Percentiles rank a stretch among this genome's conserved stretches.
Conservation (phyloP, 2,113 vertebrate species). For the Seriola dumerili region DNA sequence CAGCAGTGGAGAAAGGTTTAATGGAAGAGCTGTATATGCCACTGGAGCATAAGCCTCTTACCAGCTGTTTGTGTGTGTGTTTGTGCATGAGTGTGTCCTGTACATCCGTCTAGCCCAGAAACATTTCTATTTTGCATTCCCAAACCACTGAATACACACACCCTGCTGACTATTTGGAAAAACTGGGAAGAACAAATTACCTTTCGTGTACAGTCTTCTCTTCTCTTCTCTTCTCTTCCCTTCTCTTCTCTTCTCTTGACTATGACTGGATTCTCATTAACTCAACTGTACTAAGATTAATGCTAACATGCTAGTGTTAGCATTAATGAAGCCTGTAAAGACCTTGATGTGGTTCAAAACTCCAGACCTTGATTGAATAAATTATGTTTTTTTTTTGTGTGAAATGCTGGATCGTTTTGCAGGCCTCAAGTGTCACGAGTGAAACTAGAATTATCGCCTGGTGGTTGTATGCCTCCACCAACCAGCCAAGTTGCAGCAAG, state of each 20-base stretch:
- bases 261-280: no score
- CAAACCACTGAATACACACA: slow-evolving; percentile 21
- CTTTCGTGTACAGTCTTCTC: not conserved
- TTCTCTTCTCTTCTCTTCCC: not conserved
- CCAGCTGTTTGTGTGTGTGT: slow-evolving; percentile 52
- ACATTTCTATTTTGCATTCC: slow-evolving; percentile 50
- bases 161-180: slow-evolving; percentile 39
- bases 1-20: slow-evolving; percentile 64
- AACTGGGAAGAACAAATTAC: slow-evolving; percentile 6
- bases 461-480: no score
- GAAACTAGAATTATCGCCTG: no score
- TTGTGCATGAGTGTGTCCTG: slow-evolving; percentile 23
- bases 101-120: slow-evolving; percentile 49
- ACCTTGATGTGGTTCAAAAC: no score
- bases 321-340: no score
- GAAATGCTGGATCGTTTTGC: no score
- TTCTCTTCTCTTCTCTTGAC: not conserved
- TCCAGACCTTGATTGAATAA: no score
- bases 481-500: no score
- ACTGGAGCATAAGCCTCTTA: slow-evolving; percentile 69
- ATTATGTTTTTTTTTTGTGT: no score
- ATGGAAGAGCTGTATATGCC: slow-evolving; percentile 59
- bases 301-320: no score
- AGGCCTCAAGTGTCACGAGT: no score
- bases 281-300: no score